These are phyloP conservation scores for Cacoxenus indagator DNA, from an alignment of 2,888 invertebrate genomes.

Conservation along the genomic window DNA sequence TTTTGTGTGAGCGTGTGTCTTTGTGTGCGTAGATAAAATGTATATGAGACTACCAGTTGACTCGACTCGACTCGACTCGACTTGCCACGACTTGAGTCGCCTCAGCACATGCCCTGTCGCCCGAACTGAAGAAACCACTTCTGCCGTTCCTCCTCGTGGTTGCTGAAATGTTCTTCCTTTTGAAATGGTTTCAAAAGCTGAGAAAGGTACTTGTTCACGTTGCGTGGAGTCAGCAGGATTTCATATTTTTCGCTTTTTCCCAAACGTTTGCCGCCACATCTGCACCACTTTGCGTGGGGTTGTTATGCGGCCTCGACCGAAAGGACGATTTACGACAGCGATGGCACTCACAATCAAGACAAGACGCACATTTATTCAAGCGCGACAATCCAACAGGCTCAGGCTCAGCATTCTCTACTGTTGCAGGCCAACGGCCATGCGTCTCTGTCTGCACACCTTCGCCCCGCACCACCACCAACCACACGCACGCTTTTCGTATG, in stretches of 20 bases:
- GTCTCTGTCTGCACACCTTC: constrained; percentile 2
- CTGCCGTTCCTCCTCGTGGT: background rate
- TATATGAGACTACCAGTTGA: background rate
- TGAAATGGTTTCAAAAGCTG: background rate
- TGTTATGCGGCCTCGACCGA: background rate
- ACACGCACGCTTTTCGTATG: constrained; percentile 9
- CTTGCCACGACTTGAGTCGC: background rate
- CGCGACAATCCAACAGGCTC: constrained; percentile 27
- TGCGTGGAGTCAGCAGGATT: constrained; percentile 15
- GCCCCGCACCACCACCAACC: no score
- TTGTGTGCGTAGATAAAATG: background rate
- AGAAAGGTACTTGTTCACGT: background rate
- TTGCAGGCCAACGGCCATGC: constrained; percentile 12
- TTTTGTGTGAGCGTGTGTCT: background rate
- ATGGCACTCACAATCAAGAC: background rate
- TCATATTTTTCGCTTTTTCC: background rate
- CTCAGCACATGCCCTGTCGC: background rate
- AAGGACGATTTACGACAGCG: background rate
- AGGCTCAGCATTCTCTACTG: constrained; percentile 1
- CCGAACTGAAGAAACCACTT: constrained; percentile 10
- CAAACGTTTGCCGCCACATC: constrained; percentile 44
- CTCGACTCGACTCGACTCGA: background rate
- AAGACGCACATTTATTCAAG: constrained; percentile 31
- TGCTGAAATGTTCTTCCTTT: background rate
- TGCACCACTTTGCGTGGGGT: constrained; percentile 32